Base-by-base conservation (phyloP, 1,140 invertebrate genomes). In the Bombyx mandarina region DNA sequence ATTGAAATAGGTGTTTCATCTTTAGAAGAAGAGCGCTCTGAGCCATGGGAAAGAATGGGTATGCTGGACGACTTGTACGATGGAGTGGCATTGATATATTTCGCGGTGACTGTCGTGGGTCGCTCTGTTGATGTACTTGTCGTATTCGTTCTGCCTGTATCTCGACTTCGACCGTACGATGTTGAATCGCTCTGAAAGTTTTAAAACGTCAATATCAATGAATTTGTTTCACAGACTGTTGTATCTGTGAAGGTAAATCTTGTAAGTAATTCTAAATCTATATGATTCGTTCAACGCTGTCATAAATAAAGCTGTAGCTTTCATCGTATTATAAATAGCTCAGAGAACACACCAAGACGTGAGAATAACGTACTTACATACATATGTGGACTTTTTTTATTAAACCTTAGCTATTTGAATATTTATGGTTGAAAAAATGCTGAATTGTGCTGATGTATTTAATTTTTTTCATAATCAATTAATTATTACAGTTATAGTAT, bases 41-140 rank as follows among this genome's bases (percentile, higher is more conserved):
- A 63, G 56, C 59, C 26, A 35, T 35, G 26, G 26, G 26, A 62
- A 6, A 82, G 69, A 6, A 86, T 63, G 9, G 83, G 83, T 44
- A 86, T 86, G 56, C 78, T 86, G 9, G 83, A 84, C 6, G 78
- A 75, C 49, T 86, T 86, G 54, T 76, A 80, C 3, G 76, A 77
- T 9, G 83, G 75, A 3, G 81, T 80, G 1, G 72, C 76, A 56
- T 65, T 78, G 51, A 76, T 76, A 59, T 86, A 86, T 65, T 84
- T 86, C 4, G 81, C 78, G 46, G 81, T 82, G 45, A 86, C 81
- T 42, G 75, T 65, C 47, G 81, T 77, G 6, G 82, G 77, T 45
- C 79, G 65, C 26, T 86, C 81, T 18, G 73, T 58, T 3, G 75
- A 57, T 42, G 66, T 59, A 52, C 53, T 73, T 7, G 70, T 52